A percentile compares a stretch with the other conserved stretches of the same genome.
Conservation (phyloP, 2,113 vertebrate species). For the Perca fluviatilis region DNA sequence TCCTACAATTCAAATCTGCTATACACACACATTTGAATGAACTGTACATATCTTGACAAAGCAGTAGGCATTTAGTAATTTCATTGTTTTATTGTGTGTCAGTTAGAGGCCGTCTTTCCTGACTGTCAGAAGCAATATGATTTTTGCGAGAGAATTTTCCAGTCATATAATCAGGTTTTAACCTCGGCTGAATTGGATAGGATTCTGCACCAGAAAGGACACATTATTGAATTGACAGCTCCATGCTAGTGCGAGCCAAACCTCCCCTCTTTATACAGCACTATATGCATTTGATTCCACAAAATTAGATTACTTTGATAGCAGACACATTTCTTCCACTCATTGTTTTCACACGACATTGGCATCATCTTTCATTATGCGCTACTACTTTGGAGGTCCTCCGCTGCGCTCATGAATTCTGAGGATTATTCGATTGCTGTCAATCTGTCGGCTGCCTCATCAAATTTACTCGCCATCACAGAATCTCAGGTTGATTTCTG, state of each 20-base stretch:
- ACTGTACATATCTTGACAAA: conserved; percentile 1
- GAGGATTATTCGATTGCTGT: conserved; percentile 72
- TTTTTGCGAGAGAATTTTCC: conserved; percentile 35
- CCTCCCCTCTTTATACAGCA: conserved; percentile 30
- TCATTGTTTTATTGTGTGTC: conserved; percentile 39
- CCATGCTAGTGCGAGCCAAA: conserved; percentile 42
- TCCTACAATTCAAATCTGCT: background rate
- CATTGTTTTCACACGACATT: conserved; percentile 66
- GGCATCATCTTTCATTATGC: conserved; percentile 73
- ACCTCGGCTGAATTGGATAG: conserved; percentile 61
- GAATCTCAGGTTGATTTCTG: conserved; percentile 31
- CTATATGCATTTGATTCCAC: conserved; percentile 62
- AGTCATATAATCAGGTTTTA: conserved; percentile 64
- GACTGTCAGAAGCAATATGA: conserved; percentile 58
- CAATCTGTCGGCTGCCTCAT: conserved; percentile 59
- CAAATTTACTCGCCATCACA: conserved; percentile 50
- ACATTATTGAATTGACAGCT: conserved; percentile 64
- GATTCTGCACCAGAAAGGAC: conserved; percentile 45
- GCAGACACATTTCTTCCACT: conserved; percentile 51
- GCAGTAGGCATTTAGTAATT: conserved; percentile 11
- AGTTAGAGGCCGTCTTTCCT: conserved; percentile 11
- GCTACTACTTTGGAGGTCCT: conserved; percentile 43
- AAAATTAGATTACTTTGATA: conserved; percentile 64
- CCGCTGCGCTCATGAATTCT: conserved; percentile 60
- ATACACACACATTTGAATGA: background rate